A percentile compares a stretch with the other conserved stretches of the same genome.
Evolutionary conservation across 1,140 invertebrate genomes (phyloP).

Genomic region (Lasaia peninsularis): DNA sequence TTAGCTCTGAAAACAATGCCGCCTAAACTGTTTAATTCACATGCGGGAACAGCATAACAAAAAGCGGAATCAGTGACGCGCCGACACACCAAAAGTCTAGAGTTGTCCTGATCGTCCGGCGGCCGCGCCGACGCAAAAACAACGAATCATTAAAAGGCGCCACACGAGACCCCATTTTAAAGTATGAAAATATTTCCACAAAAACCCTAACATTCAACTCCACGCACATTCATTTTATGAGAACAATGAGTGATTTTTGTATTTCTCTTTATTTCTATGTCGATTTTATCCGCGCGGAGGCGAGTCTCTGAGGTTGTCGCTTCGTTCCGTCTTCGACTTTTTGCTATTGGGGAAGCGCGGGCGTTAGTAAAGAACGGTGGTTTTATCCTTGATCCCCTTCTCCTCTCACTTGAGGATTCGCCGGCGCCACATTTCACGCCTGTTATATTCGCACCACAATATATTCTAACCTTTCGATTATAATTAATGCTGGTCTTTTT

Average conservation of each 20-base stretch:
- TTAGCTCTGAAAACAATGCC: slow-evolving; percentile 58
- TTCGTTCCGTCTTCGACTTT: slow-evolving; percentile 68
- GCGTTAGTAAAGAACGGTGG: slow-evolving; percentile 52
- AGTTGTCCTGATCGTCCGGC: slow-evolving; percentile 40
- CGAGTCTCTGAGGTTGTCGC: slow-evolving; percentile 65
- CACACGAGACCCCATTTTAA: slow-evolving; percentile 74
- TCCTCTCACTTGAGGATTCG: slow-evolving; percentile 26
- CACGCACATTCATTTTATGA: slow-evolving; percentile 76
- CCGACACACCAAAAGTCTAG: slow-evolving; percentile 64
- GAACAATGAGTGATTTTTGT: slow-evolving; percentile 77
- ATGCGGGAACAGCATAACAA: slow-evolving; percentile 61
- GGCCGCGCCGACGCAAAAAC: slow-evolving; percentile 65
- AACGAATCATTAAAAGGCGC: slow-evolving; percentile 72
- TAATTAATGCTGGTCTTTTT: slow-evolving; percentile 17
- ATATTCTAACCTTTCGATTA: slow-evolving; percentile 15
- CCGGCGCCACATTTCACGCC: slow-evolving; percentile 51
- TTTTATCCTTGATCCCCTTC: slow-evolving; percentile 44
- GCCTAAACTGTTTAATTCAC: slow-evolving; percentile 73
- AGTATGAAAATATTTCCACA: slow-evolving; percentile 76
- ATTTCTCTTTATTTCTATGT: slow-evolving; percentile 75
- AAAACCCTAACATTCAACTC: slow-evolving; percentile 74
- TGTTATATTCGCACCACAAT: slow-evolving; percentile 8
- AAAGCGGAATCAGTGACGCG: slow-evolving; percentile 58
- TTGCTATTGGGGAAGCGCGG: slow-evolving; percentile 54
- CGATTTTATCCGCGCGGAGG: slow-evolving; percentile 71